These are phyloP conservation scores for Eupristina koningsbergeri DNA, from an alignment of 1,140 invertebrate species.

Conservation along the genomic window DNA sequence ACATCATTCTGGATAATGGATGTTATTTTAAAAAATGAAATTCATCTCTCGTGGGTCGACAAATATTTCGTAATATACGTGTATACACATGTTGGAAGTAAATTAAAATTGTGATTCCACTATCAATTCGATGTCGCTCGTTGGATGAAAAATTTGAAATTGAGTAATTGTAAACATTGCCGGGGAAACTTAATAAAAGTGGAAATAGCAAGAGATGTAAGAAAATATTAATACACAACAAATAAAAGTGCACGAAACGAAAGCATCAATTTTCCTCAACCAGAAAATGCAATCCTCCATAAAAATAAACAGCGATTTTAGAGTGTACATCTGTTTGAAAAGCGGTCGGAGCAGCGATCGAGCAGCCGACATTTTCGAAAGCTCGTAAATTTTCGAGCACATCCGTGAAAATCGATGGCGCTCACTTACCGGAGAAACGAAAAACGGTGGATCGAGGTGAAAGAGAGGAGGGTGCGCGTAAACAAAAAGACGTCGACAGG, in stretches of 20 bases:
- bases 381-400: neutral
- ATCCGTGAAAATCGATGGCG: neutral
- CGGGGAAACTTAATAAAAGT: no score
- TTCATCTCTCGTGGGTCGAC: neutral
- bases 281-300: neutral
- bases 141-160: no score
- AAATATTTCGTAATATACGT: neutral
- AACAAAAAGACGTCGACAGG: conserved; percentile 1
- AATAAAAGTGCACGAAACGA: neutral
- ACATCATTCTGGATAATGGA: no score
- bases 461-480: no score
- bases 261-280: neutral
- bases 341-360: neutral
- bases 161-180: no score
- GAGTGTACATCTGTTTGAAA: neutral
- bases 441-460: neutral
- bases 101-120: neutral
- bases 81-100: neutral
- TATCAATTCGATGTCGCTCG: no score
- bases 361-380: neutral
- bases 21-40: neutral
- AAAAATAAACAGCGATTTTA: neutral
- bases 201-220: neutral
- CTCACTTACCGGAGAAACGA: neutral
- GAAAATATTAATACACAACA: neutral